Conservation (phyloP, 2,113 vertebrate genomes). For the Hippocampus mohnikei region DNA sequence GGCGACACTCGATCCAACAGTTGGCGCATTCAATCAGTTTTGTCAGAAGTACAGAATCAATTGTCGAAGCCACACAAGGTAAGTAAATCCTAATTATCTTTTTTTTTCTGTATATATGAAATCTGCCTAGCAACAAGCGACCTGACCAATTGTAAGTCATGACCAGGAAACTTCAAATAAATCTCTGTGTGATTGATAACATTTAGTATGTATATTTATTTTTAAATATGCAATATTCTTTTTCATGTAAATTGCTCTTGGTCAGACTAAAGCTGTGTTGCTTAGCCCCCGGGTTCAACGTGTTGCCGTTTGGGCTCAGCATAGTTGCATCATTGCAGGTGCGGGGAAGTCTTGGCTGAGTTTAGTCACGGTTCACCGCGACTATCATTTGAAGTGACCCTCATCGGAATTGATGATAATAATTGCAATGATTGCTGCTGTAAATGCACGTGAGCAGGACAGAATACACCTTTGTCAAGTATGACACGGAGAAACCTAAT, state of each 20-base stretch:
- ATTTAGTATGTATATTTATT: not conserved
- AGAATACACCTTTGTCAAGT: constrained; percentile 20
- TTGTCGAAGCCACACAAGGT: no score
- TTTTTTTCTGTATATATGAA: not conserved
- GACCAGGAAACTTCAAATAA: no score
- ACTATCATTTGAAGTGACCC: constrained; percentile 51
- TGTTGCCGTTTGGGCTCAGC: not conserved
- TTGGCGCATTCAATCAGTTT: no score
- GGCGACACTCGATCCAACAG: no score
- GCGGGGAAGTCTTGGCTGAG: constrained; percentile 23
- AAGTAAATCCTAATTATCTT: no score
- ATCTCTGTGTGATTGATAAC: not conserved
- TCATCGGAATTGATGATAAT: constrained; percentile 48
- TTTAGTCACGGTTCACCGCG: constrained; percentile 46
- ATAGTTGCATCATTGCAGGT: constrained; percentile 28
- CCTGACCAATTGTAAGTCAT: no score
- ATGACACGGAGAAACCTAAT: constrained; percentile 49
- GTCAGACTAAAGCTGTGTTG: not conserved
- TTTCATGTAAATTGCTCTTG: not conserved
- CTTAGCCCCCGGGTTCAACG: not conserved
- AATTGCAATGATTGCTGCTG: constrained; percentile 48
- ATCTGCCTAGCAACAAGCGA: not conserved
- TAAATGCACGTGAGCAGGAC: constrained; percentile 29
- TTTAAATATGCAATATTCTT: not conserved
- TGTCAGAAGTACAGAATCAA: no score